Evolutionary conservation across 2,113 vertebrate species (phyloP), one percentile per base, ranked within the genome.

Genomic region (Pipa parva): DNA sequence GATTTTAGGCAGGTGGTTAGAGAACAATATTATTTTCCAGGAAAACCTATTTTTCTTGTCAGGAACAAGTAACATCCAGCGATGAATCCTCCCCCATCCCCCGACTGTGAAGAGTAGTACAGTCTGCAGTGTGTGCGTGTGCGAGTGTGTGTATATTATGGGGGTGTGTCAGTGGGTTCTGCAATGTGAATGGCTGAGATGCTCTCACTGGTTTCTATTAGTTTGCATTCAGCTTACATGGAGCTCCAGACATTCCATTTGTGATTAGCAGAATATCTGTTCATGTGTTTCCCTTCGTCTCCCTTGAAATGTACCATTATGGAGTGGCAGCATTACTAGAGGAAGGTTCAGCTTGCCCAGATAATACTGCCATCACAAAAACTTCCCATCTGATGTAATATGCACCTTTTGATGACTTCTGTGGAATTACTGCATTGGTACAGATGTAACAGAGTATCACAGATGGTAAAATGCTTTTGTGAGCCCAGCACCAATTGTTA

Each of bases 151-250:
- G n/a, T n/a, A n/a, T n/a, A n/a, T n/a, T n/a, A 58, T 51, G 49
- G 66, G 57, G 48, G 66, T n/a, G 58, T 31, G 58, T 33, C 29
- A 15, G 45, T 51, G 31, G 27, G 33, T 9, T 46, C 58, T 45
- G 58, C 57, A 54, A 61, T 70, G 60, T 70, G 66, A 70, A 52
- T 70, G 58, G 57, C 48, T 70, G 66, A 29, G 25, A 61, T 31
- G 66, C 66, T 59, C 66, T 45, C n/a, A 25, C 58, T 70, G 58
- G 7, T 54, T 59, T 51, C 52, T 69, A 69, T 60, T 66, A 67
- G 63, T 45, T 65, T 59, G 31, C 70, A 67, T 50, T 60, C 39
- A 28, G 37, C 21, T 64, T 58, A 46, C 0, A 0, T 1, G 59
- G 60, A 67, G 37, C 36, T 65, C 55, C 52, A 48, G 72, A 51